phyloP scores from a whole-genome alignment of 35 echinoderm and acorn worm species.

The Amphiura filiformis region DNA sequence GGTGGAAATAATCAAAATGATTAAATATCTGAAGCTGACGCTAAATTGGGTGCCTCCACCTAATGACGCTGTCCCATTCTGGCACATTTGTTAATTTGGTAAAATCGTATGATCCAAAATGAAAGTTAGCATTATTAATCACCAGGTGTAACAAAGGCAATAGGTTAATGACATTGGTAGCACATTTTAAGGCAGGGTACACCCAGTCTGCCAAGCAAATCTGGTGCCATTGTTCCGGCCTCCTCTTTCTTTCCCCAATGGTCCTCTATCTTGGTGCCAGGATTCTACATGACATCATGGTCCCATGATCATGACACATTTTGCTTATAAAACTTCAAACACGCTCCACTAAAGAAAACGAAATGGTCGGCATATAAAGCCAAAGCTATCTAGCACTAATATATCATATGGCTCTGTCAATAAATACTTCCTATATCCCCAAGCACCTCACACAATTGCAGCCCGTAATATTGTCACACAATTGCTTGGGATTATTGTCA shows the following conservation, averaged over 20 bases:
- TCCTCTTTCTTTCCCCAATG: background rate
- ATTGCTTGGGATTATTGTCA: background rate
- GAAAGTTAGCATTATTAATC: no score
- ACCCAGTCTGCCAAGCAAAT: no score
- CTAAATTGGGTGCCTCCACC: no score
- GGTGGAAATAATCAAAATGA: no score
- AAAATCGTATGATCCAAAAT: no score
- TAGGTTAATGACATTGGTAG: background rate
- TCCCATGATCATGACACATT: background rate
- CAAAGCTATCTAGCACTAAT: background rate
- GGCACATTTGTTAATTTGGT: no score
- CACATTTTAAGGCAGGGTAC: background rate
- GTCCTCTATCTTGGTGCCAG: background rate
- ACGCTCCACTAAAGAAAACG: background rate
- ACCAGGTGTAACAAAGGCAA: no score
- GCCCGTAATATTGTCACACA: background rate
- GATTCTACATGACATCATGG: background rate
- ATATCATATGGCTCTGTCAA: background rate
- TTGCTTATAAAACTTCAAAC: background rate
- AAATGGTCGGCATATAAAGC: background rate
- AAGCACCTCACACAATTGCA: background rate
- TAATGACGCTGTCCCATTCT: no score
- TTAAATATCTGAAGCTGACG: no score
- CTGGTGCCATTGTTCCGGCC: slow-evolving; percentile 2
- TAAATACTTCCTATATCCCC: slow-evolving; percentile 7